These are phyloP conservation scores for Poecilia velifera DNA, from an alignment of 2,797 vertebrate species.

Conservation along the genomic window DNA sequence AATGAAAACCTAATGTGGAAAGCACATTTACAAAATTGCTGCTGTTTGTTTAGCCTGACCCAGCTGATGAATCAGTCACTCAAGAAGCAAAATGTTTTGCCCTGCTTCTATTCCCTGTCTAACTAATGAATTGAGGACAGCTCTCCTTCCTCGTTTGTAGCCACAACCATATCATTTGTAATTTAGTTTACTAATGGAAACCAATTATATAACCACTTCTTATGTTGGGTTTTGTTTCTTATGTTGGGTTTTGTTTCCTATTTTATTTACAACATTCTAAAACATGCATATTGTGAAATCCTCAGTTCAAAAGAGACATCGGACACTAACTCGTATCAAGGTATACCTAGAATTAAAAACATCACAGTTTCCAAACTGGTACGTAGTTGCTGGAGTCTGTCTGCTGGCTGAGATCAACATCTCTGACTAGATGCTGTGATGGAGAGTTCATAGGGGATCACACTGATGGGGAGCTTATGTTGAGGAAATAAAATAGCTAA, in stretches of 20 bases:
- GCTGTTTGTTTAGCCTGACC: constrained; percentile 71
- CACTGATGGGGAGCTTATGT: neutral
- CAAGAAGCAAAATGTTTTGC: constrained; percentile 19
- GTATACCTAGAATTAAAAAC: neutral
- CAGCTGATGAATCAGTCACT: constrained; percentile 44
- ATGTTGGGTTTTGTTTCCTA: neutral
- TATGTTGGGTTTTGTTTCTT: neutral
- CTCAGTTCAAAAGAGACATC: neutral
- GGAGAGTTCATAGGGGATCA: neutral
- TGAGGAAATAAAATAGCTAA: neutral
- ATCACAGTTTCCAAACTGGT: neutral
- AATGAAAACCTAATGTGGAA: constrained; percentile 59
- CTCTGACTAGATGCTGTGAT: neutral
- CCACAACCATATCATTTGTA: neutral
- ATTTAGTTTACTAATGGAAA: neutral
- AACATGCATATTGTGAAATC: neutral
- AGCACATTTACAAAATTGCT: constrained; percentile 54
- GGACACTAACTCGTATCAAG: neutral
- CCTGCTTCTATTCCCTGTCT: constrained; percentile 13
- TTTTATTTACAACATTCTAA: neutral
- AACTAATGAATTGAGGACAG: neutral
- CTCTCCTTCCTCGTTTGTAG: neutral
- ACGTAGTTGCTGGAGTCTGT: no score
- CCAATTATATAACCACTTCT: neutral
- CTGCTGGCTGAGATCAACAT: neutral